Conservation (phyloP, 2,888 invertebrate species). For the Drosophila kambysellisi region DNA sequence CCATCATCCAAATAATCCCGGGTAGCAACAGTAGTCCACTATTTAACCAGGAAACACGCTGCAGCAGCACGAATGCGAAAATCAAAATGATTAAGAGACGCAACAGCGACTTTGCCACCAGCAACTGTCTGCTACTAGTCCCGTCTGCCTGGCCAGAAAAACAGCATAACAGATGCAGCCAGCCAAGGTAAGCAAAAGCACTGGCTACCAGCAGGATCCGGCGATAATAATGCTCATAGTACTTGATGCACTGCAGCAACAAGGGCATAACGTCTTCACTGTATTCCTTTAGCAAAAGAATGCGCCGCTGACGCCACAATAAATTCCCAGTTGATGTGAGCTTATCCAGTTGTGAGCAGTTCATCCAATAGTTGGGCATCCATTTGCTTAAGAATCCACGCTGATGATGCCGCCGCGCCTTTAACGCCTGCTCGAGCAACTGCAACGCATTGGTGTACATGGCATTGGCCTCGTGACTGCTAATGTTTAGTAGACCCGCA, state of each 20-base stretch:
- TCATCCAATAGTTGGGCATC: constrained; percentile 53
- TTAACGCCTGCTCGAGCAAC: constrained; percentile 88
- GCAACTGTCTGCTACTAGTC: not conserved
- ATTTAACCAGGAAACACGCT: constrained; percentile 87
- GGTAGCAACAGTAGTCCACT: constrained; percentile 89
- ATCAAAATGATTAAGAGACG: constrained; percentile 15
- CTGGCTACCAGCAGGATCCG: constrained; percentile 88
- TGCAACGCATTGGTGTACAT: constrained; percentile 91
- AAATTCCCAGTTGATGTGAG: constrained; percentile 12
- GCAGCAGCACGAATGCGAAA: constrained; percentile 85
- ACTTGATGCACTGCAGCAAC: constrained; percentile 90
- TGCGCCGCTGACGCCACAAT: constrained; percentile 35
- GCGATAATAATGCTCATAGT: constrained; percentile 94
- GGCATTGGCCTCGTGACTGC: constrained; percentile 87
- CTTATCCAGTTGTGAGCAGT: constrained; percentile 46
- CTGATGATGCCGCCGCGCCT: constrained; percentile 62
- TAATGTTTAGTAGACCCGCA: constrained; percentile 63
- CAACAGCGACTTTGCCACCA: not conserved
- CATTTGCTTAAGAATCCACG: constrained; percentile 48
- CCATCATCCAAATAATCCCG: constrained; percentile 82
- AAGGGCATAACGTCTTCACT: constrained; percentile 88
- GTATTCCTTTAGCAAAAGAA: constrained; percentile 82
- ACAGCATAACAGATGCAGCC: constrained; percentile 87
- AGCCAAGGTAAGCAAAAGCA: constrained; percentile 89
- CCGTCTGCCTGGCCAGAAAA: no score